Base-by-base conservation (phyloP, 2,113 vertebrate genomes). In the Spea bombifrons region DNA sequence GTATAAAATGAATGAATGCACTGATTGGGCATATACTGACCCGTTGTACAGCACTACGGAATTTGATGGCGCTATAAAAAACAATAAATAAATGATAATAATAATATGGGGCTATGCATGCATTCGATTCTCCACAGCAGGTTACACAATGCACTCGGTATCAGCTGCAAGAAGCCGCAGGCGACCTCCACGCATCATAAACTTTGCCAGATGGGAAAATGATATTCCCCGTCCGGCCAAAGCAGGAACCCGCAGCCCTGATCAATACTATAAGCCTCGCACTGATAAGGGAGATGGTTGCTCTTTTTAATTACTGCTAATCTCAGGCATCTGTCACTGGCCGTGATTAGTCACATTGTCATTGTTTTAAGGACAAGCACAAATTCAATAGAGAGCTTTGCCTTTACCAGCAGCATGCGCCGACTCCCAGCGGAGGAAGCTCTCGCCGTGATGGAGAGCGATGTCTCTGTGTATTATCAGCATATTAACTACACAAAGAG, bases 251-350 rank as follows among this genome's bases (percentile, higher is more conserved):
- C 66, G 2, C 46, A 65, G 63, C 48, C 50, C 68, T 78, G 45
- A 78, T 72, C 76, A 66, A 72, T 78, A 72, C 8, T 47, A 44
- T 16, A 7, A 9, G 76, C 68, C 45, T 5, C 76, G 44, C 4
- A 17, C 67, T 61, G 53, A 77, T 70, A 17, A 65, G 10, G 12
- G 45, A 12, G 46, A 48, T 47, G 15, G 44, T 68, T 68, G 75
- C 66, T 9, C 71, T 45, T 78, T 59, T 66, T 72, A 66, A 78
- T 78, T 55, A 78, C 76, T 7, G 48, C 59, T 78, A 78, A 78
- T 78, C 76, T 68, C 61, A 65, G 71, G 71, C 49, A 64, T 72
- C 59, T 66, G 50, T 80, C 77, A 49, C 47, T n/a, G 45, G 5
- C 68, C 6, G 30, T 63, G 57, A 48, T 61, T 8, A 15, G 44